Evolutionary conservation across 2,113 vertebrate genomes (phyloP), one percentile per base, ranked within the genome.

Genomic region (Xenopus laevis): DNA sequence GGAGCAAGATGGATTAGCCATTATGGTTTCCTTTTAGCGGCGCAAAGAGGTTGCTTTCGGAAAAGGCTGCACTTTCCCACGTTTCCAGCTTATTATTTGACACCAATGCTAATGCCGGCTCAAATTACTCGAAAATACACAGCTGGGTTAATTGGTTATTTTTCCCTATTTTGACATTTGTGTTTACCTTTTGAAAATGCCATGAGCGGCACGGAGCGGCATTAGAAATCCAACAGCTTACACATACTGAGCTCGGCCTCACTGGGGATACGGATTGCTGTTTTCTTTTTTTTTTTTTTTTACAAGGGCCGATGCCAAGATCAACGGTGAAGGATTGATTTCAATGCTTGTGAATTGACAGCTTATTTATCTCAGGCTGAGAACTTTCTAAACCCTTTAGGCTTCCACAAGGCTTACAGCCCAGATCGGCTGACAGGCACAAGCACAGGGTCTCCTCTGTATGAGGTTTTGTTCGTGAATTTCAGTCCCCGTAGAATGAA

Each of bases 281-380:
- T 88, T 88, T 86, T 91, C 33, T 40, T 64, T 44, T 64, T n/a
- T n/a, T 16, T 12, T n/a, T 64, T 44, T 64, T 44, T 88, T 81
- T 74, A 79, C 82, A 73, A 83, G 83, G 76, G 58, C 70, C 80
- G 80, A 68, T 57, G 90, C 89, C 91, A 93, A 92, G 88, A 90
- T 85, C 93, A 95, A 94, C 90, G 92, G 86, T 40, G 52, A 62
- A 81, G 88, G 90, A 89, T 92, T 92, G 92, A 92, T 91, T 93
- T 93, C 91, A 85, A 87, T 87, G 88, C 86, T 89, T 88, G 87
- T 87, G 90, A 93, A 94, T 90, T 92, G 90, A 95, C 93, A 94
- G 92, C 86, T 91, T 92, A 93, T 93, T 91, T 90, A 92, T 92
- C 89, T 86, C 83, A 79, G 86, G 86, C 91, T 77, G 67, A 86